phyloP scores from a whole-genome alignment of 2,888 invertebrate genomes.

The Dendrolimus houi region DNA sequence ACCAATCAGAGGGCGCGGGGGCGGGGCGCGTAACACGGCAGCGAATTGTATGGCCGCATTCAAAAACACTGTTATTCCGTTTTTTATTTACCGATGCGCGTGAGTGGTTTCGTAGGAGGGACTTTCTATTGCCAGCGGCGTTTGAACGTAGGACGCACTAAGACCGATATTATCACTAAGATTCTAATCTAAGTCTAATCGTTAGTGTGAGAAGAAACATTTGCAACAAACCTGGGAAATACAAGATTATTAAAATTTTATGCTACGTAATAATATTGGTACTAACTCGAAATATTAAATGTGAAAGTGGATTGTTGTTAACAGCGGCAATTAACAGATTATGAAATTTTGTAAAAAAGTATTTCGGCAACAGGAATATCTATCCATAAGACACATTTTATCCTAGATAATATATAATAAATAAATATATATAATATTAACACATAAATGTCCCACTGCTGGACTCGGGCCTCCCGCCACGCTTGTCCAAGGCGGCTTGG shows the following conservation, averaged over 20 bases:
- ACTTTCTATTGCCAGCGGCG: constrained; percentile 66
- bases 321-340: no score
- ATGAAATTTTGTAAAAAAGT: no score
- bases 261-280: no score
- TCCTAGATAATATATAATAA: no score
- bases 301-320: no score
- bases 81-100: constrained; percentile 20
- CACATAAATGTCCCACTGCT: no score
- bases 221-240: neutral
- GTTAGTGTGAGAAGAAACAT: neutral
- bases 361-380: no score
- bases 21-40: constrained; percentile 63
- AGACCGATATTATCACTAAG: constrained; percentile 19
- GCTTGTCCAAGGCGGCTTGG: no score
- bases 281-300: no score
- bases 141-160: constrained; percentile 53
- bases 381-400: no score
- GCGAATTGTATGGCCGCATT: constrained; percentile 43
- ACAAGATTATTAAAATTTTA: neutral
- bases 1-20: constrained; percentile 58
- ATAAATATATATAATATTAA: no score
- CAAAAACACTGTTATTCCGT: constrained; percentile 47
- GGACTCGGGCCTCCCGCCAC: no score
- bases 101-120: constrained; percentile 58
- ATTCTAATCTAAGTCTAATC: constrained; percentile 7